These are phyloP conservation scores for Petromus typicus DNA, from an alignment of 2,113 vertebrate genomes.

Conservation along the genomic window DNA sequence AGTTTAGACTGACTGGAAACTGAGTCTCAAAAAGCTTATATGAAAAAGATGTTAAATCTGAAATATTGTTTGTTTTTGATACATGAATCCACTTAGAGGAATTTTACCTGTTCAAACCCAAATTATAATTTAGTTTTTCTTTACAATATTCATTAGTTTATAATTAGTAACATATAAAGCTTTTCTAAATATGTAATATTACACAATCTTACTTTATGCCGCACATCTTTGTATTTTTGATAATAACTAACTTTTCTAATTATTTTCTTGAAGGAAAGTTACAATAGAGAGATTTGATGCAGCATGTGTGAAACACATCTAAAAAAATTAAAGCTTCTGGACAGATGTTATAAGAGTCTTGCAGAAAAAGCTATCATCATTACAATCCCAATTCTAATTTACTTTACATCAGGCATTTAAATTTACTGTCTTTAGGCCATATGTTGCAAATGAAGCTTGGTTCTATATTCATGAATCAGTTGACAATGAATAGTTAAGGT, in stretches of 20 bases:
- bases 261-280: constrained; percentile 60
- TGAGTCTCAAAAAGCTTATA: background rate
- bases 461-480: constrained; percentile 85
- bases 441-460: constrained; percentile 70
- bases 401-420: constrained; percentile 84
- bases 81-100: background rate
- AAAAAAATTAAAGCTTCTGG: constrained; percentile 79
- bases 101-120: background rate
- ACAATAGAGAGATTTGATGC: constrained; percentile 35
- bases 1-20: background rate
- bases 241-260: constrained; percentile 76
- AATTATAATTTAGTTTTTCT: background rate
- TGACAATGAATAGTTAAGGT: constrained; percentile 85
- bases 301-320: constrained; percentile 80
- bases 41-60: background rate
- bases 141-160: background rate
- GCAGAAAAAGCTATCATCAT: constrained; percentile 82
- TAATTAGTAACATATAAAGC: background rate
- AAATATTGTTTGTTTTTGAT: background rate
- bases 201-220: constrained; percentile 67
- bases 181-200: constrained; percentile 57
- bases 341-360: constrained; percentile 79
- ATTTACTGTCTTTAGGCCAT: constrained; percentile 85
- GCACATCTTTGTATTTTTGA: constrained; percentile 70
- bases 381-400: constrained; percentile 85